A percentile compares a stretch with the other conserved stretches of the same genome.
Conservation (phyloP, 2,113 vertebrate genomes). For the Trachemys scripta region DNA sequence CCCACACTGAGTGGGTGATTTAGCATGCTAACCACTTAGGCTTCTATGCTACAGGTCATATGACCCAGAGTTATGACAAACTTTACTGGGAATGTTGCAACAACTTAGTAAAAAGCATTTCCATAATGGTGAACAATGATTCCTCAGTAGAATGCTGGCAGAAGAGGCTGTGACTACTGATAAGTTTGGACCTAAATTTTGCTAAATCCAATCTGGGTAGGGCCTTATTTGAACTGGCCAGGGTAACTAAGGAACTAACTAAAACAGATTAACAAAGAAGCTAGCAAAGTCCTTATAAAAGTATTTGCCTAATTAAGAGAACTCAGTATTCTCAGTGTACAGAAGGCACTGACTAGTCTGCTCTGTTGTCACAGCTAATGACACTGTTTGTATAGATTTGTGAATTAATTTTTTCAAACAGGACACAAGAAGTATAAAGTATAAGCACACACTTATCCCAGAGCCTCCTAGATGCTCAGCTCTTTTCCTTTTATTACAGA, state of each 20-base stretch:
- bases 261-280: background rate
- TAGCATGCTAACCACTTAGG: background rate
- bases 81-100: background rate
- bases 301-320: background rate
- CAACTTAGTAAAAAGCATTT: background rate
- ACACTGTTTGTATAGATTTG: background rate
- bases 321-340: background rate
- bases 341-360: background rate
- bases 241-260: background rate
- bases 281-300: background rate
- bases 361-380: background rate
- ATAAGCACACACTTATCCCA: background rate
- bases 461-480: background rate
- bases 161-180: background rate
- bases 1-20: accelerated
- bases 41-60: background rate
- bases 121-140: background rate
- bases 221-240: background rate
- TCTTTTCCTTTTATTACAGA: background rate
- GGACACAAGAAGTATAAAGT: background rate
- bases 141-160: background rate
- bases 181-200: accelerated
- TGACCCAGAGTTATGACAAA: accelerated
- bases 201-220: background rate
- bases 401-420: background rate